These are phyloP conservation scores for Agrochola lota DNA, from an alignment of 2,888 invertebrate species.

Conservation along the genomic window DNA sequence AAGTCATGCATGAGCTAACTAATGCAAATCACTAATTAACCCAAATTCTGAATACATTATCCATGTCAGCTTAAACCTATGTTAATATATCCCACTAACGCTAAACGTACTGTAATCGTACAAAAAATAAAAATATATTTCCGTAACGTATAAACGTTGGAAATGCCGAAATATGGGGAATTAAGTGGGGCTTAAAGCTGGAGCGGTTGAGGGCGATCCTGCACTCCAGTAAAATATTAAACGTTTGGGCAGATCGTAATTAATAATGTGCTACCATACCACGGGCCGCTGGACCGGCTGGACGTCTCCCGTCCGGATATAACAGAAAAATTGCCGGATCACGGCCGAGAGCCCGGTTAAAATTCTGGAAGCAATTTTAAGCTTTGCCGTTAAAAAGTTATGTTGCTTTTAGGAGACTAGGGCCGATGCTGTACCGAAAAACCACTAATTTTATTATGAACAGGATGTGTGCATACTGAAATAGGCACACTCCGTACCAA, in stretches of 20 bases:
- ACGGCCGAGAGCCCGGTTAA: slow-evolving; percentile 77
- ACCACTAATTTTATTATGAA: slow-evolving; percentile 74
- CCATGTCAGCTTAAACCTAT: slow-evolving; percentile 42
- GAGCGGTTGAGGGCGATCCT: slow-evolving; percentile 82
- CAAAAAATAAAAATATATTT: slow-evolving; percentile 79
- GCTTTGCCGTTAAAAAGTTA: slow-evolving; percentile 74
- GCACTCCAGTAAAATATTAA: slow-evolving; percentile 87
- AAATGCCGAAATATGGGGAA: slow-evolving; percentile 84
- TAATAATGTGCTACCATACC: slow-evolving; percentile 85
- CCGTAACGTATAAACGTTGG: slow-evolving; percentile 78
- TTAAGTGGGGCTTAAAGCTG: slow-evolving; percentile 85
- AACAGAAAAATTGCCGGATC: slow-evolving; percentile 88
- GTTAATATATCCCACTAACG: slow-evolving; percentile 53
- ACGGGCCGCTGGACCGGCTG: slow-evolving; percentile 74
- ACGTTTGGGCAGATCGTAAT: slow-evolving; percentile 85
- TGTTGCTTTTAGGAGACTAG: slow-evolving; percentile 74
- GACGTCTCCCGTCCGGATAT: slow-evolving; percentile 81
- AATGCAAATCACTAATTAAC: slow-evolving; percentile 46
- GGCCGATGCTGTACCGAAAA: slow-evolving; percentile 69
- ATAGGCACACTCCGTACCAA: slow-evolving; percentile 38
- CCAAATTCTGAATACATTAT: slow-evolving; percentile 46
- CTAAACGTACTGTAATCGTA: slow-evolving; percentile 66
- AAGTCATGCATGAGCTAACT: slow-evolving; percentile 17
- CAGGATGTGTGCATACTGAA: slow-evolving; percentile 56
- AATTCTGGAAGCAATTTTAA: slow-evolving; percentile 81